Evolutionary conservation across 2,888 invertebrate genomes (phyloP).

Genomic region (Tanytarsus gracilentus): DNA sequence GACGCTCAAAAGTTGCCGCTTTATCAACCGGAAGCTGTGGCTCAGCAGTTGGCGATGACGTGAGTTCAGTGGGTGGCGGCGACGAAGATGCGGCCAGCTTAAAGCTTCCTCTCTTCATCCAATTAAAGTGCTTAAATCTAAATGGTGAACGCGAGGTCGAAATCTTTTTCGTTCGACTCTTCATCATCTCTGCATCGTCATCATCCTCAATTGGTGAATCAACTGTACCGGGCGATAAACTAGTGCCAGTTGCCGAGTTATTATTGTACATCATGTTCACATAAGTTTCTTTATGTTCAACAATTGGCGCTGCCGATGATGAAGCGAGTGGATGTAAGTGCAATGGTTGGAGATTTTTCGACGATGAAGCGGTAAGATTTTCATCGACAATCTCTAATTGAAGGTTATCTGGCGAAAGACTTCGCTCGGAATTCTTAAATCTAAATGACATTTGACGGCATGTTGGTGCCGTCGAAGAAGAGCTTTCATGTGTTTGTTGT

Average conservation of each 20-base stretch:
- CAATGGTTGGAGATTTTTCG: background rate
- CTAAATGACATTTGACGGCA: conserved; percentile 41
- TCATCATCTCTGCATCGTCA: conserved; percentile 18
- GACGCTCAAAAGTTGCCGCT: conserved; percentile 2
- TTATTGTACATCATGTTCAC: conserved; percentile 19
- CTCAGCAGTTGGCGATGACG: conserved; percentile 7
- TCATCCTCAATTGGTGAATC: conserved; percentile 21
- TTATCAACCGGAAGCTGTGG: background rate
- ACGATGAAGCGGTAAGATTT: conserved; percentile 28
- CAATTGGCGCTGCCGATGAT: conserved; percentile 1
- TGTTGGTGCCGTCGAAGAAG: conserved; percentile 40
- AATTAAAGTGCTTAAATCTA: conserved; percentile 21
- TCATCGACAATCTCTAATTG: conserved; percentile 22
- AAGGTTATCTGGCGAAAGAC: background rate
- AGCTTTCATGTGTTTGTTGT: conserved; percentile 31
- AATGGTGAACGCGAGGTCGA: conserved; percentile 3
- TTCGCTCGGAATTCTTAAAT: conserved; percentile 34
- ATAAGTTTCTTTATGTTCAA: conserved; percentile 23
- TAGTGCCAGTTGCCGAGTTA: background rate
- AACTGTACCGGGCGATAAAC: background rate
- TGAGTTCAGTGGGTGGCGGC: conserved; percentile 1
- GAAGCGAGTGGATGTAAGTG: background rate
- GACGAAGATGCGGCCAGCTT: conserved; percentile 2
- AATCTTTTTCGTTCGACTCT: conserved; percentile 10
- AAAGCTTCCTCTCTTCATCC: conserved; percentile 13